Evolutionary conservation across 2,888 invertebrate genomes (phyloP).

Genomic region (Fragum sueziense): DNA sequence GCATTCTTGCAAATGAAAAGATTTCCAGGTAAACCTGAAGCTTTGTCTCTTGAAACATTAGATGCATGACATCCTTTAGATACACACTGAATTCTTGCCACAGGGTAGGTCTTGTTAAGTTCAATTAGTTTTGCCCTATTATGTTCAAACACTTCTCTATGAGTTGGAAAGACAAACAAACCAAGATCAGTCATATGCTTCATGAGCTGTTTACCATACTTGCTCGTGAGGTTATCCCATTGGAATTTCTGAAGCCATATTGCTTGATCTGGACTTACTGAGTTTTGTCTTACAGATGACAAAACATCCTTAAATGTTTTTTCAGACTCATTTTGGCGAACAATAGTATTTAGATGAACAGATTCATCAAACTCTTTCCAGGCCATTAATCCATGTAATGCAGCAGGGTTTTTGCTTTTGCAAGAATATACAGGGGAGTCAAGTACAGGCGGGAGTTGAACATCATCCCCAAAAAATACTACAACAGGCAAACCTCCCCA

Average conservation of each 20-base stretch:
- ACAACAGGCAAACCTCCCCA: constrained; percentile 64
- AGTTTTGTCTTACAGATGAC: constrained; percentile 35
- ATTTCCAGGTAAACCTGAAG: constrained; percentile 4
- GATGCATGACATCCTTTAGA: constrained; percentile 28
- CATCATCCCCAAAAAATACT: constrained; percentile 62
- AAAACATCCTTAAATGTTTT: constrained; percentile 32
- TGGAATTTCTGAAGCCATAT: constrained; percentile 55
- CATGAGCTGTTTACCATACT: constrained; percentile 23
- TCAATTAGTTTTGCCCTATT: constrained; percentile 25
- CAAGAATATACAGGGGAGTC: constrained; percentile 53
- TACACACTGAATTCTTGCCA: constrained; percentile 46
- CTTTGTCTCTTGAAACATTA: constrained; percentile 29
- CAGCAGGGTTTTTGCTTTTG: constrained; percentile 29
- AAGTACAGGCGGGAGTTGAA: constrained; percentile 60
- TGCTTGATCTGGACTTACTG: constrained; percentile 25
- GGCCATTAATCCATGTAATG: constrained; percentile 46
- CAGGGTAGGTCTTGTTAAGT: constrained; percentile 26
- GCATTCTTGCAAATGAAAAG: constrained; percentile 15
- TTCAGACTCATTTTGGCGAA: constrained; percentile 41
- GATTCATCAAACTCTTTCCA: constrained; percentile 45
- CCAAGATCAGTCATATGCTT: constrained; percentile 24
- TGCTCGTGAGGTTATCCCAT: constrained; percentile 28
- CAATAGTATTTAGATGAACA: constrained; percentile 28
- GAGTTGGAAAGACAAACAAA: constrained; percentile 53
- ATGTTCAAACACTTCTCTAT: constrained; percentile 49